phyloP scores from a whole-genome alignment of 2,888 invertebrate species.

The Cartodere bifasciata region DNA sequence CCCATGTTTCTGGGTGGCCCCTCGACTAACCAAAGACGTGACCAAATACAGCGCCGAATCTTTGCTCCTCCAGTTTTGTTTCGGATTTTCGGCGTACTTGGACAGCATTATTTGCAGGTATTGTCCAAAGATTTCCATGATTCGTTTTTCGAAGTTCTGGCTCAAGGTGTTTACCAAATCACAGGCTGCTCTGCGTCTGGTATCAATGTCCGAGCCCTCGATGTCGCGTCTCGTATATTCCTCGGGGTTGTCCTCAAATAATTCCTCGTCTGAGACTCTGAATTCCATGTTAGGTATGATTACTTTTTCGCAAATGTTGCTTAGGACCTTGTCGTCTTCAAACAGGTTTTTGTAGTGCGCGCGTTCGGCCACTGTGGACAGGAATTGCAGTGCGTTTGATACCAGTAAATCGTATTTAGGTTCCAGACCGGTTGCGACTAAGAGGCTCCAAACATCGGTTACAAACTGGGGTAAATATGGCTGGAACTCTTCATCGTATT shows the following conservation, averaged over 20 bases:
- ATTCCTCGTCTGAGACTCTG: constrained; percentile 85
- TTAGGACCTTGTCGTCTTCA: constrained; percentile 73
- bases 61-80: constrained; percentile 80
- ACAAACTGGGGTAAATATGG: constrained; percentile 84
- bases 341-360: constrained; percentile 79
- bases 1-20: constrained; percentile 78
- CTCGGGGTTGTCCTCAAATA: constrained; percentile 97
- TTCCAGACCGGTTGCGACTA: constrained; percentile 73
- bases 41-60: constrained; percentile 95
- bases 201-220: constrained; percentile 97
- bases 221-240: constrained; percentile 94
- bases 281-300: constrained; percentile 98
- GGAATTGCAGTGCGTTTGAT: constrained; percentile 89
- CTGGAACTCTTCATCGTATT: constrained; percentile 95
- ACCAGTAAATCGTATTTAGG: constrained; percentile 87
- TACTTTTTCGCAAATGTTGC: constrained; percentile 94
- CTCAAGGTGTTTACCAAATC: constrained; percentile 90
- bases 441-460: constrained; percentile 84
- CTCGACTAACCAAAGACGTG: constrained; percentile 85
- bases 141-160: constrained; percentile 74
- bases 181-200: constrained; percentile 89
- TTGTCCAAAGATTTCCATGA: constrained; percentile 77
- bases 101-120: constrained; percentile 71
- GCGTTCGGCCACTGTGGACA: constrained; percentile 88
- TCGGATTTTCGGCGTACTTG: constrained; percentile 65